These are phyloP conservation scores for Xenentodon cancila DNA, from an alignment of 2,797 vertebrate genomes.

Conservation along the genomic window DNA sequence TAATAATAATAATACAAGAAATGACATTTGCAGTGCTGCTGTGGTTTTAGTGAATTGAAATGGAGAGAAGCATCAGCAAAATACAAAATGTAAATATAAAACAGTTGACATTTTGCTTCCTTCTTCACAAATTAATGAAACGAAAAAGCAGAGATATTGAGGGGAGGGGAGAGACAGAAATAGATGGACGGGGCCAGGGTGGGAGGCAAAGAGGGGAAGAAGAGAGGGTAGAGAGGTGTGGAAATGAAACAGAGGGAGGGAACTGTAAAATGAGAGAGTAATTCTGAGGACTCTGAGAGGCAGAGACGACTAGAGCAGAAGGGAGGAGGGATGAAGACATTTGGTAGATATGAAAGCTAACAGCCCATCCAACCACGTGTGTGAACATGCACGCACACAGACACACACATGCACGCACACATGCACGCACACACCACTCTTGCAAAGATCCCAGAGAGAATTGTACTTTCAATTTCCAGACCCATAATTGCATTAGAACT, in stretches of 20 bases:
- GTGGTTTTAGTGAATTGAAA: constrained; percentile 15
- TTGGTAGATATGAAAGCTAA: constrained; percentile 71
- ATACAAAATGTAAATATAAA: constrained; percentile 45
- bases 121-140: constrained; percentile 45
- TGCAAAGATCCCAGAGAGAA: constrained; percentile 64
- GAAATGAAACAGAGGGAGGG: constrained; percentile 40
- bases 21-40: background rate
- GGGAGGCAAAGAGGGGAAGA: background rate
- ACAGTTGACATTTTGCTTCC: constrained; percentile 51
- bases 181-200: constrained; percentile 14
- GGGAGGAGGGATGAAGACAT: constrained; percentile 62
- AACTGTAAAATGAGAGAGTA: constrained; percentile 25
- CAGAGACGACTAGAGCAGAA: constrained; percentile 36
- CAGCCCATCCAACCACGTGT: constrained; percentile 37
- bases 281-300: constrained; percentile 37
- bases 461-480: constrained; percentile 75
- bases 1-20: too few relatives aligned
- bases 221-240: constrained; percentile 2
- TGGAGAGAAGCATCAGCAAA: constrained; percentile 26
- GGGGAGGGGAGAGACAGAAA: constrained; percentile 7
- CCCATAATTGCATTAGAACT: constrained; percentile 79
- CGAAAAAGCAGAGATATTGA: constrained; percentile 11
- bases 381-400: constrained; percentile 13
- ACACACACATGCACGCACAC: constrained; percentile 18
- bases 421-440: constrained; percentile 37